phyloP scores from a whole-genome alignment of 2,113 vertebrate genomes.

The Hippoglossus stenolepis region DNA sequence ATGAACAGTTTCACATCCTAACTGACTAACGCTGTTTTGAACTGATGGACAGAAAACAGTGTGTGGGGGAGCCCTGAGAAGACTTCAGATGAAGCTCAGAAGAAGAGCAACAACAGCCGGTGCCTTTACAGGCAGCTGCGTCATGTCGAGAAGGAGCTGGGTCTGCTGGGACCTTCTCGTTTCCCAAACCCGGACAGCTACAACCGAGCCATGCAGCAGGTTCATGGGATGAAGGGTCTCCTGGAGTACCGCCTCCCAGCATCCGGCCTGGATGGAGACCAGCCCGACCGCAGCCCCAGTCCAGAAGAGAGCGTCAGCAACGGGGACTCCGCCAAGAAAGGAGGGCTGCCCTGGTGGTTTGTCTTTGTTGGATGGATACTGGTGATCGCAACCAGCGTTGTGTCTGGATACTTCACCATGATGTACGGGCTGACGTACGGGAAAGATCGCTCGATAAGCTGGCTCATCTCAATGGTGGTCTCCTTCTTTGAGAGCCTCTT shows the following conservation, averaged over 20 bases:
- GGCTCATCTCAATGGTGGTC: slow-evolving; percentile 93
- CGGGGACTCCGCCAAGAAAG: slow-evolving; percentile 60
- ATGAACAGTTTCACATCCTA: background rate
- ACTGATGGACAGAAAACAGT: slow-evolving; percentile 65
- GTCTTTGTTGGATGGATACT: slow-evolving; percentile 91
- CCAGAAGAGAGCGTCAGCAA: slow-evolving; percentile 52
- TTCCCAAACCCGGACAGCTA: slow-evolving; percentile 85
- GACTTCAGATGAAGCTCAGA: slow-evolving; percentile 68
- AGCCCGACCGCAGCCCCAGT: slow-evolving; percentile 63
- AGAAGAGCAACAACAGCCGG: slow-evolving; percentile 77
- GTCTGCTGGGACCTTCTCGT: slow-evolving; percentile 83
- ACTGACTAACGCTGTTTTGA: background rate
- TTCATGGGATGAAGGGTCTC: slow-evolving; percentile 87
- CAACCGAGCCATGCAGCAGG: slow-evolving; percentile 84
- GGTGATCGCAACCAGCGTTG: slow-evolving; percentile 86
- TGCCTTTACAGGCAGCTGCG: slow-evolving; percentile 90
- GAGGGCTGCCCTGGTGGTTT: slow-evolving; percentile 94
- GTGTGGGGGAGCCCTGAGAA: slow-evolving; percentile 71
- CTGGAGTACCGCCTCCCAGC: slow-evolving; percentile 78
- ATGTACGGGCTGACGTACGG: slow-evolving; percentile 93
- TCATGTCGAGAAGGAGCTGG: slow-evolving; percentile 86
- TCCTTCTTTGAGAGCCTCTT: slow-evolving; percentile 96
- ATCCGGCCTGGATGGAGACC: slow-evolving; percentile 58
- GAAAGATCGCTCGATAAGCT: slow-evolving; percentile 90
- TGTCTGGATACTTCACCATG: slow-evolving; percentile 94